Base-by-base conservation (phyloP, 1,140 invertebrate genomes). In the Maconellicoccus hirsutus region DNA sequence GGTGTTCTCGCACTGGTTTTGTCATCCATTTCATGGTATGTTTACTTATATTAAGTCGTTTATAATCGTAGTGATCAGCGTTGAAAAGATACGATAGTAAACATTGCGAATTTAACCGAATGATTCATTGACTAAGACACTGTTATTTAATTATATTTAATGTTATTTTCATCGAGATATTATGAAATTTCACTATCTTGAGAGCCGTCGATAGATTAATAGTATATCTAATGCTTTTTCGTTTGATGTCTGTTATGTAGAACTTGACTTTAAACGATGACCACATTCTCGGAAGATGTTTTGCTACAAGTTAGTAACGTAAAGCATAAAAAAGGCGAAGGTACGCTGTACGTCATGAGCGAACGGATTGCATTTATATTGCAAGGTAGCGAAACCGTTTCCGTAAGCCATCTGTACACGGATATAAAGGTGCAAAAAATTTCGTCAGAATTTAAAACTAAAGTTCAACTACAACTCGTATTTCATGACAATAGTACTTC, bases 401-500 rank as follows among this genome's bases (percentile, higher is more conserved):
- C 89, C 7, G 89, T 97, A 26, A 94, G 92, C 73, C 92, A 97
- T 79, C 87, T 91, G 78, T 98, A 96, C 83, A 88, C 90, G 63
- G 95, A 98, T 79, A 97, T 98, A 74, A 98, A 98, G 86, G 87
- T 90, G 72, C 97, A 99, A 84, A 98, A 98, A 82, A 98, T 99
- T 76, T 98, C 96, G 69, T 94, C 97, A 0, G 96, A 95, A 77
- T 94, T 93, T 10, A 99, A 99, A 82, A 88, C 94, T 23, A 98
- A 99, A 83, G 92, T 99, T 70, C 98, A 99, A 80, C 83, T 99
- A n/a, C 98, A 99, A 85, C 86, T 98, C 12, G 93, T 98, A 38
- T 81, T 99, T 73, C 91, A 98, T 77, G 93, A 95, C 84, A 91
- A 92, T 25, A 86, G 90, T 59, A 93, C 93, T 21, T 95, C 93